Conservation (phyloP, 2,113 vertebrate species). For the Eleginops maclovinus region DNA sequence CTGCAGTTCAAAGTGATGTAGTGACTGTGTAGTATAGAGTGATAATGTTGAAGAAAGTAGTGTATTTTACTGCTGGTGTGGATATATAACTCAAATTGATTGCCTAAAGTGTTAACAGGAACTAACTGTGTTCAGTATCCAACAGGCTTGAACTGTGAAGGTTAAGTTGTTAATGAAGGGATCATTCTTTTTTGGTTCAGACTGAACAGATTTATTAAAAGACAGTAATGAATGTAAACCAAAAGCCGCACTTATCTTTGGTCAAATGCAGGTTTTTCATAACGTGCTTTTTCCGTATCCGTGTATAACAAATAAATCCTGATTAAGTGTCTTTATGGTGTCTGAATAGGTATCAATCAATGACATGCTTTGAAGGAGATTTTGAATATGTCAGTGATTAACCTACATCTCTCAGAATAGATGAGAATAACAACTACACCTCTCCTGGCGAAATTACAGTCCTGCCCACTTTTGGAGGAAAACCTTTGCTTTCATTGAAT, state of each 20-base stretch:
- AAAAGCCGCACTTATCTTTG: not conserved
- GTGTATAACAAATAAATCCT: not conserved
- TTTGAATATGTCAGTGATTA: not conserved
- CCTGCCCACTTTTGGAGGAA: too few relatives aligned
- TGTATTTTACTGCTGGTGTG: not conserved
- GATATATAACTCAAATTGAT: slow-evolving; percentile 34
- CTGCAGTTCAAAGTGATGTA: not conserved
- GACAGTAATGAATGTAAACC: not conserved
- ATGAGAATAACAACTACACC: too few relatives aligned
- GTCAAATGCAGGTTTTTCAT: too few relatives aligned
- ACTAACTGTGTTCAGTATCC: not conserved
- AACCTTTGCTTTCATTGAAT: too few relatives aligned
- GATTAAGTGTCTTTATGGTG: not conserved
- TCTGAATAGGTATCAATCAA: not conserved
- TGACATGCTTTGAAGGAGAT: not conserved
- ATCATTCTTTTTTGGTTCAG: not conserved
- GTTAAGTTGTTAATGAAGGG: not conserved
- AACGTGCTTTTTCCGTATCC: not conserved
- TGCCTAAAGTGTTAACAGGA: slow-evolving; percentile 10
- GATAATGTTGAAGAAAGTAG: not conserved
- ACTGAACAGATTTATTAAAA: not conserved
- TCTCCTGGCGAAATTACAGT: too few relatives aligned
- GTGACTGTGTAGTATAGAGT: not conserved
- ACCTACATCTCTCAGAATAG: not conserved
- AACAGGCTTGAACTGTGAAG: not conserved